Base-by-base conservation (phyloP, 64 coral and sea anemone genomes). In the Dendrophyllia cribrosa region DNA sequence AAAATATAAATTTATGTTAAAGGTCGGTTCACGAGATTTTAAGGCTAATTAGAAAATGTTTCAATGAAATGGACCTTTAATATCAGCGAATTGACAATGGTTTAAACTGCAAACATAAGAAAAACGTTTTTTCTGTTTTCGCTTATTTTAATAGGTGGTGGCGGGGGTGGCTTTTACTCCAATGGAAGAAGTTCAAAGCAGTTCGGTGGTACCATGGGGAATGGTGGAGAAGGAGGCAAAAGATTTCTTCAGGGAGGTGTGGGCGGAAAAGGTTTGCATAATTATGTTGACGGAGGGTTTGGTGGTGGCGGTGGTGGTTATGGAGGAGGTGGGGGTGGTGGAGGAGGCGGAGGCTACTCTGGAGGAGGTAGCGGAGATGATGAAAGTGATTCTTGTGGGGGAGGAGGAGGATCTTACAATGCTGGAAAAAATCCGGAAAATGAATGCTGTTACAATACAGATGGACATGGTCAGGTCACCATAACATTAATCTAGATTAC, bases 391-490 rank as follows among this genome's bases (percentile, higher is more conserved):
- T 76, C 86, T 51, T 88, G 86, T 76, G 70, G 86, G 52, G 86
- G 71, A 59, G 86, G 86, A 55, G 86, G 71, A 88, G 86, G 86
- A 46, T 88, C 86, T 43, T 88, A 34, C 44, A 88, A 88, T 43
- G 52, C 44, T 19, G 86, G 86, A 22, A 61, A 49, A 3, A 48
- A 88, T 72, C 50, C 75, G 46, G 69, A 88, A 59, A 76, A 88
- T 43, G 66, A 49, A 75, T 88, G 86, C 50, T 88, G 86, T 74
- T 12, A 50, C 5, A 88, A 88, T 88, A 55, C 72, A 19, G 66
- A 17, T 4, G 70, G 86, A 3, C 86, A 88, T 58, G 86, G 86
- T 19, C 48, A 72, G 67, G 85, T 87, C 14, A 26, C 50, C 19
- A 23, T 75, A 17, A 51, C 63, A 4, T 64, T 64, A 64, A 9